Conservation (phyloP, 2,113 vertebrate species). For the Larimichthys crocea region DNA sequence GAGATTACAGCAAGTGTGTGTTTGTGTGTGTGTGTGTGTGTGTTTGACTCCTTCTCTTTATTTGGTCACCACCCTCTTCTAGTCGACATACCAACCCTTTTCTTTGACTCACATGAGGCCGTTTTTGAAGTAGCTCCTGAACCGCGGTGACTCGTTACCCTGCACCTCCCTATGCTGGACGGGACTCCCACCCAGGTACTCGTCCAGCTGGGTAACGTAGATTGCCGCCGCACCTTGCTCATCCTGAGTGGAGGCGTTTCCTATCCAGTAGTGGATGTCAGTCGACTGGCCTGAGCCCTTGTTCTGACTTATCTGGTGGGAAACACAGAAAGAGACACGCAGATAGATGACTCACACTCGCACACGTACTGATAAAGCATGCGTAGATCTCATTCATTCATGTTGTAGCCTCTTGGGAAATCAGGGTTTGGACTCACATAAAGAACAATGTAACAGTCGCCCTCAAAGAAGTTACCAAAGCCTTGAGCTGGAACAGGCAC, state of each 20-base stretch:
- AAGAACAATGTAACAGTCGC: constrained; percentile 91
- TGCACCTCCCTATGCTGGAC: constrained; percentile 92
- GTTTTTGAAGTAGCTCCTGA: constrained; percentile 91
- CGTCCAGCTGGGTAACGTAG: constrained; percentile 88
- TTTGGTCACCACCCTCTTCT: constrained; percentile 8
- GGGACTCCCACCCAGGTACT: constrained; percentile 81
- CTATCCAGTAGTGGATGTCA: constrained; percentile 93
- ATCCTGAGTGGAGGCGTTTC: constrained; percentile 87
- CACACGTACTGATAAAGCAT: background rate
- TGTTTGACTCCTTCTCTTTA: background rate
- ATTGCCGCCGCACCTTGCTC: constrained; percentile 89
- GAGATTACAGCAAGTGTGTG: constrained; percentile 34
- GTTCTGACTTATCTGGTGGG: constrained; percentile 76
- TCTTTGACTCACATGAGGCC: constrained; percentile 89
- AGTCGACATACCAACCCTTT: background rate
- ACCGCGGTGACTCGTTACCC: constrained; percentile 86
- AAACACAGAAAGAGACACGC: background rate
- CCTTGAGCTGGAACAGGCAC: constrained; percentile 85
- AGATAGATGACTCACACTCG: background rate
- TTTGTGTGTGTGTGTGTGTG: constrained; percentile 9
- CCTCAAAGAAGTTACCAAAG: constrained; percentile 92
- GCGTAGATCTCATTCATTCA: background rate
- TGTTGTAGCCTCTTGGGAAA: constrained; percentile 16
- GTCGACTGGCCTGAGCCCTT: constrained; percentile 64
- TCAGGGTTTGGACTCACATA: constrained; percentile 82